Conservation (phyloP, 2,113 vertebrate genomes). For the Marcusenius ussheri region DNA sequence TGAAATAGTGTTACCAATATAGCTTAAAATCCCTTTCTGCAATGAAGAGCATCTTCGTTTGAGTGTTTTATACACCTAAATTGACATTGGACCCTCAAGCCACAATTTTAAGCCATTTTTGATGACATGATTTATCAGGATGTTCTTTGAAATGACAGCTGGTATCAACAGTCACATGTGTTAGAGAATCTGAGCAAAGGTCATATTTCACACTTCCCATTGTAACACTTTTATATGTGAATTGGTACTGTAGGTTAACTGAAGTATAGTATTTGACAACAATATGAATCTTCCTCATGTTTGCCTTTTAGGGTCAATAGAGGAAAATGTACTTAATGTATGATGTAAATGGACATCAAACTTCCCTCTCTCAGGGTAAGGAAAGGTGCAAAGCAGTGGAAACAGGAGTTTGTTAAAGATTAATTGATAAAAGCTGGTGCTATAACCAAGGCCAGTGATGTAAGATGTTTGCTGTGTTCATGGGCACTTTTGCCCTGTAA, state of each 20-base stretch:
- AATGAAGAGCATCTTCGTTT: background rate
- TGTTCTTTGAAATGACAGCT: background rate
- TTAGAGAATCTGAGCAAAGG: background rate
- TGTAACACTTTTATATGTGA: background rate
- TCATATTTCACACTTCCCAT: background rate
- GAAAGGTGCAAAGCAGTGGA: slow-evolving; percentile 23
- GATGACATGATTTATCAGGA: background rate
- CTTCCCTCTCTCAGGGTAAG: background rate
- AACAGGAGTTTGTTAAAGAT: slow-evolving; percentile 21
- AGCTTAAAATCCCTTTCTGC: background rate
- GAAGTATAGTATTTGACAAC: background rate
- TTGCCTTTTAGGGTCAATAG: background rate
- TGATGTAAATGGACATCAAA: background rate
- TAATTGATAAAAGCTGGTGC: slow-evolving; percentile 22
- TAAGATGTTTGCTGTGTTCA: background rate
- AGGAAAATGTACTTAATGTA: background rate
- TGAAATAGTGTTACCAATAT: background rate
- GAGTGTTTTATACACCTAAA: background rate
- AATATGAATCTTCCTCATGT: background rate
- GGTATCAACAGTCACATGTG: background rate
- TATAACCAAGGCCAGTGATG: slow-evolving; percentile 18
- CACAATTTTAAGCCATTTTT: background rate
- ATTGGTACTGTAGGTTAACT: background rate
- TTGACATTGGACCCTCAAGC: background rate
- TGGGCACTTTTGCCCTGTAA: slow-evolving; percentile 14